A percentile compares a stretch with the other conserved stretches of the same genome.
Evolutionary conservation across 2,113 vertebrate genomes (phyloP).

Genomic region (Crocuta crocuta): DNA sequence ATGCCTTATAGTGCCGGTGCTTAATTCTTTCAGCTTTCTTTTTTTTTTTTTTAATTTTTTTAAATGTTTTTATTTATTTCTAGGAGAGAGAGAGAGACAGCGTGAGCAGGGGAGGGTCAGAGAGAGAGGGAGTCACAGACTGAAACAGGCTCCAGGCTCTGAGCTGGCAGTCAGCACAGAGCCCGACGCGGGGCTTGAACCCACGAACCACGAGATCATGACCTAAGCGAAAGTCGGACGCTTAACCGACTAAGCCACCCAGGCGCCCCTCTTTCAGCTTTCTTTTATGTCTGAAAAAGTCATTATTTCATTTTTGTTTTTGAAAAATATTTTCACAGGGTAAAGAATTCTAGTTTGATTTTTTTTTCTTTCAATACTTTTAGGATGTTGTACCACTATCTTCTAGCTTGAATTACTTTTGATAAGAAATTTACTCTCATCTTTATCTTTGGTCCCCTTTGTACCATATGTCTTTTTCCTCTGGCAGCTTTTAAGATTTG

Average conservation of each 20-base stretch:
- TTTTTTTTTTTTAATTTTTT: too few species aligned
- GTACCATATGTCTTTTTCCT: not conserved
- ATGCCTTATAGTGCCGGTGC: not conserved
- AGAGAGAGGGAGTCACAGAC: too few species aligned
- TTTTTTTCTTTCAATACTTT: not conserved
- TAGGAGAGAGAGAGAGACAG: too few species aligned
- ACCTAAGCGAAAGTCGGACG: too few species aligned
- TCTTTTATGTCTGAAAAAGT: conserved; percentile 17
- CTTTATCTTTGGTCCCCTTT: not conserved
- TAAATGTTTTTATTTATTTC: too few species aligned
- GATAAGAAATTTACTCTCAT: not conserved
- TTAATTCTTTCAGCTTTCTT: not conserved
- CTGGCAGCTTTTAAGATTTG: not conserved
- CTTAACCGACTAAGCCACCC: too few species aligned
- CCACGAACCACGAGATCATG: too few species aligned
- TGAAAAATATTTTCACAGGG: not conserved
- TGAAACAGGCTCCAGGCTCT: too few species aligned
- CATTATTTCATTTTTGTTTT: not conserved
- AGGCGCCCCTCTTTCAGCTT: too few species aligned
- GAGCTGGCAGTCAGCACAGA: too few species aligned
- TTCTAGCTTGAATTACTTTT: not conserved
- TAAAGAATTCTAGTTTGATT: not conserved
- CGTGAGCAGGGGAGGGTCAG: too few species aligned
- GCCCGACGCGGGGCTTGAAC: too few species aligned
- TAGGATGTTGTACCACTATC: not conserved